Evolutionary conservation across 35 echinoderm and acorn worm species (phyloP), one percentile per base, ranked within the genome.

Genomic region (Heliocidaris tuberculata): DNA sequence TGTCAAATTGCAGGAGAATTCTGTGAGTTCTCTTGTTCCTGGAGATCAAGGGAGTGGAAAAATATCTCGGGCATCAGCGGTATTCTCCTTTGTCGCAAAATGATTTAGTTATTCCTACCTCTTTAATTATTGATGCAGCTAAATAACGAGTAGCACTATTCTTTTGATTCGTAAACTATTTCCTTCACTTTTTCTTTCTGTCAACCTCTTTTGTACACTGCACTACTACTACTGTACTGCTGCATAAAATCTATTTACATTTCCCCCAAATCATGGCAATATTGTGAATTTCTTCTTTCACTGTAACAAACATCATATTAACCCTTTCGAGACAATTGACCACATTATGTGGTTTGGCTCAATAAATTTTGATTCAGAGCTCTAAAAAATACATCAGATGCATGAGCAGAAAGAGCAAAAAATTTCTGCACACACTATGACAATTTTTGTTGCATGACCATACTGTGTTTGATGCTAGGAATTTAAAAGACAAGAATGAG

Each of bases 1-100:
- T 78, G 65, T 78, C 65, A 27, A 78, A 78, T 78, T 78, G 65
- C 65, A 78, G 27, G 65, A 78, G 65, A 78, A 78, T 78, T 78
- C 65, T 6, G 7, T 78, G 19, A 24, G 21, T 78, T 78, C 65
- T 27, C 65, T 78, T 78, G 65, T 78, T 78, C 21, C 6, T 24
- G 21, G 65, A 78, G 65, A 17, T 78, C 27, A 8, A 24, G 65
- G 65, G 4, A 0, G 27, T 27, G 4, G 27, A 78, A n/a, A 78
- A 78, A 78, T 21, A 78, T 78, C 27, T 19, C 11, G 7, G 17
- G 65, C 65, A n/a, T 78, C 24, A n/a, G 27, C 65, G 4, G 65
- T n/a, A 78, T 78, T 78, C 65, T 42, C 35, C 35, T 78, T 78
- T 21, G 65, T 78, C 27, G 7, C 4, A 78, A 78, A 78, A 19